Conservation (phyloP, 2,797 vertebrate species). For the Typhlichthys subterraneus region DNA sequence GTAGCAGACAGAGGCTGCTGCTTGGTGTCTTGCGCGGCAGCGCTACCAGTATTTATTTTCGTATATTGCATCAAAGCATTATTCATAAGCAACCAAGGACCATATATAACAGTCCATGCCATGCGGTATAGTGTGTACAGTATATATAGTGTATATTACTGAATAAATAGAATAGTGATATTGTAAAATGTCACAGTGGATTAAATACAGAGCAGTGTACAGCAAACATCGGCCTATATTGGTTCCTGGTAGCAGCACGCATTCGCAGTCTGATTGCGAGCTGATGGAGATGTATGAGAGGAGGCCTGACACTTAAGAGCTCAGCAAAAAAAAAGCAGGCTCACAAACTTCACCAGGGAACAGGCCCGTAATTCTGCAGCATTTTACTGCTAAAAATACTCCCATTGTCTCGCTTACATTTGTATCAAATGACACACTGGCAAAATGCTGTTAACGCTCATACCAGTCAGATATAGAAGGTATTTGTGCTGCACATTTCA, state of each 20-base stretch:
- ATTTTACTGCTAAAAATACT: slow-evolving; percentile 23
- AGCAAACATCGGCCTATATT: too few species aligned
- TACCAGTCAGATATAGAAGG: slow-evolving; percentile 1
- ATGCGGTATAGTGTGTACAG: too few species aligned
- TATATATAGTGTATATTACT: too few species aligned
- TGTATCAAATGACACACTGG: slow-evolving; percentile 19
- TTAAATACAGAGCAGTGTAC: too few species aligned
- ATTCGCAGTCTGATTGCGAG: slow-evolving; percentile 6
- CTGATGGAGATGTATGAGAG: slow-evolving; percentile 16
- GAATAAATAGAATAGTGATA: too few species aligned
- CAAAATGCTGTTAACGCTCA: slow-evolving; percentile 10
- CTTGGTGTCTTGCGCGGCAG: too few species aligned
- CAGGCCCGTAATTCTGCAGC: slow-evolving; percentile 4
- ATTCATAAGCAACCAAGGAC: too few species aligned
- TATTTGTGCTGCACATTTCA: not conserved
- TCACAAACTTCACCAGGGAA: slow-evolving; percentile 1
- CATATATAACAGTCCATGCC: too few species aligned
- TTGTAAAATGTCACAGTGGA: too few species aligned
- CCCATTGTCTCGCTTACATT: not conserved
- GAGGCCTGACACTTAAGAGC: slow-evolving; percentile 1
- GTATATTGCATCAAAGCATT: too few species aligned
- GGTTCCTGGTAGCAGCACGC: not conserved
- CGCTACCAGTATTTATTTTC: too few species aligned
- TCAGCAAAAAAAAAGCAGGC: not conserved
- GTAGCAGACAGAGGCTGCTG: too few species aligned